Evolutionary conservation across 2,888 invertebrate genomes (phyloP).

Genomic region (Exocentrus adspersus): DNA sequence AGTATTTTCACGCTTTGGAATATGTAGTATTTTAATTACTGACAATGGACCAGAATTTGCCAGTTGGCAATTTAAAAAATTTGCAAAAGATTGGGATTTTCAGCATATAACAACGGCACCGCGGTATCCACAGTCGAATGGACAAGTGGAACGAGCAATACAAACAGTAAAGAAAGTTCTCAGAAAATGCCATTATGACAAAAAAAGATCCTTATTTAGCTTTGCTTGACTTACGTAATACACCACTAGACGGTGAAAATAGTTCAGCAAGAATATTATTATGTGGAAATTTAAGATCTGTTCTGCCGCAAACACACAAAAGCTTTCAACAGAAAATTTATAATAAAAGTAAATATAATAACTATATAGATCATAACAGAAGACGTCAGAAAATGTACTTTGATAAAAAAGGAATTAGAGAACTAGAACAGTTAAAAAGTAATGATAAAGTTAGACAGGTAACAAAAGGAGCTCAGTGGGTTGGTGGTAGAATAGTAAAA

Average conservation of each 20-base stretch:
- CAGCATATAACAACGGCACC: conserved; percentile 24
- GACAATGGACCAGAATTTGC: conserved; percentile 30
- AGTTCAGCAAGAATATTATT: conserved; percentile 41
- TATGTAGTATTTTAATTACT: conserved; percentile 33
- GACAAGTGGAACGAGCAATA: conserved; percentile 34
- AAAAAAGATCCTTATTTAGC: conserved; percentile 41
- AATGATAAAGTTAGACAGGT: background rate
- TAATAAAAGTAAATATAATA: conserved; percentile 13
- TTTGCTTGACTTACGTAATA: conserved; percentile 36
- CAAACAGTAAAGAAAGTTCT: conserved; percentile 41
- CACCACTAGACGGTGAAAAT: conserved; percentile 40
- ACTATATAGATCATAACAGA: background rate
- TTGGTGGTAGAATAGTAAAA: conserved; percentile 8
- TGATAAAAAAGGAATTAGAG: background rate
- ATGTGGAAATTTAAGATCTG: conserved; percentile 40
- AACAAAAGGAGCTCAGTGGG: conserved; percentile 11
- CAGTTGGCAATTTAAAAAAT: conserved; percentile 27
- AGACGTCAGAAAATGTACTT: background rate
- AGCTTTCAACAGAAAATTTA: conserved; percentile 11
- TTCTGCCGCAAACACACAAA: conserved; percentile 17
- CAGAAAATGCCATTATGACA: conserved; percentile 32
- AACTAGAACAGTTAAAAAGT: background rate
- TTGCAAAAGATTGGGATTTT: conserved; percentile 29
- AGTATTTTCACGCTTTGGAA: conserved; percentile 32
- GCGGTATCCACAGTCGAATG: conserved; percentile 30